Conservation (phyloP, 2,113 vertebrate genomes). For the Solea senegalensis region DNA sequence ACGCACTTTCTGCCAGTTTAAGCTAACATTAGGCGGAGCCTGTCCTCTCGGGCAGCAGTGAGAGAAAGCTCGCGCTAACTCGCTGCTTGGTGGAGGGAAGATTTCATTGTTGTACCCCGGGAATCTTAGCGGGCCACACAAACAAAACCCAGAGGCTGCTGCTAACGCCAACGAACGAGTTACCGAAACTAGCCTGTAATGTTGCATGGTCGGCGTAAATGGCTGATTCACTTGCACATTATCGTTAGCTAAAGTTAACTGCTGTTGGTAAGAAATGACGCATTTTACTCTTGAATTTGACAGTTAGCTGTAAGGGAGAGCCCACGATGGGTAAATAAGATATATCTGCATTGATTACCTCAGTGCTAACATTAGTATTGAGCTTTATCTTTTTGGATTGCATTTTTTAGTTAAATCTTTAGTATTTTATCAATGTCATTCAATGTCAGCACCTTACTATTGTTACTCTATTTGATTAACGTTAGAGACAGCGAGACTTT, state of each 20-base stretch:
- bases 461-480: no score
- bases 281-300: neutral
- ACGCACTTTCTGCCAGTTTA: no score
- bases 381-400: neutral
- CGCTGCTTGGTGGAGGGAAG: constrained; percentile 15
- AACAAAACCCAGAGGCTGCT: neutral
- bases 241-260: neutral
- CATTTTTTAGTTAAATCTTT: no score
- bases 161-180: constrained; percentile 13
- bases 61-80: constrained; percentile 8
- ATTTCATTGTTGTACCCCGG: constrained; percentile 54
- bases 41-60: neutral
- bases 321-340: neutral
- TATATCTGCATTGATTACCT: neutral
- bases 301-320: neutral
- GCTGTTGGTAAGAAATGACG: neutral
- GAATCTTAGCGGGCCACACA: constrained; percentile 57
- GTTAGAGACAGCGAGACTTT: no score
- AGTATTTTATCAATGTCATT: no score
- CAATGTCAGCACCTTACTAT: no score
- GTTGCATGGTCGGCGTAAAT: neutral
- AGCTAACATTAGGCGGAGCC: constrained; percentile 1
- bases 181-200: neutral
- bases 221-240: neutral
- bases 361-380: neutral